Evolutionary conservation across 2,888 invertebrate genomes (phyloP), one percentile per base, ranked within the genome.

Genomic region (Operophtera brumata): DNA sequence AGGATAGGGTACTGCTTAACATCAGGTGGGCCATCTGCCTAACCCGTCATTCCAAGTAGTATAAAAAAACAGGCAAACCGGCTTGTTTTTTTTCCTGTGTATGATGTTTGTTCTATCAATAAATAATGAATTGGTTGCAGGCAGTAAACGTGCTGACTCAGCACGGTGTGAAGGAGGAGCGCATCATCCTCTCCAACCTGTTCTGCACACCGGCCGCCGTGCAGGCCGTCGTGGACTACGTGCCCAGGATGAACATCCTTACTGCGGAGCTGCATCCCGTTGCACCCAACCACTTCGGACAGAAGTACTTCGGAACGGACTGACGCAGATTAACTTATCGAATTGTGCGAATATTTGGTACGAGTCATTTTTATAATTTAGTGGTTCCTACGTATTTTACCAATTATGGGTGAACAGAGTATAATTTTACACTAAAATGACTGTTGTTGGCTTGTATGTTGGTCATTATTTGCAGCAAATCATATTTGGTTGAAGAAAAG

Each of bases 271-370:
- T 99, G 25, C 96, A 98, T 82, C 95, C 95, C 0, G 95, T 98
- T 2, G 97, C 98, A 7, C 99, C 99, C 7, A 98, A 97, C 88
- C 99, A 99, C 85, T 99, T 99, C 86, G 99, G 99, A 47, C 96
- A 97, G 86, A 98, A 97, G 84, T 99, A 99, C 89, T 99, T 59
- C 41, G 57, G 54, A 9, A 47, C 46, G 0, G 44, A 50, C 46
- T 55, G 35, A 42, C 10, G 30, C 10, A 20, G 13, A 14, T 36
- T 36, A 32, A 39, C 10, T 43, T 30, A 20, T n/a, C 12, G 3
- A 8, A 11, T 2, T 13, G 36, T 36, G 36, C 13, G 36, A n/a
- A n/a, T 37, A 37, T 25, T 20, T 39, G 39, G 10, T 39, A 8
- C 1, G 39, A 36, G 7, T 36, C 3, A 36, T 36, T 36, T 7